Conservation (phyloP, 1,140 invertebrate species). For the Drosophila asahinai region DNA sequence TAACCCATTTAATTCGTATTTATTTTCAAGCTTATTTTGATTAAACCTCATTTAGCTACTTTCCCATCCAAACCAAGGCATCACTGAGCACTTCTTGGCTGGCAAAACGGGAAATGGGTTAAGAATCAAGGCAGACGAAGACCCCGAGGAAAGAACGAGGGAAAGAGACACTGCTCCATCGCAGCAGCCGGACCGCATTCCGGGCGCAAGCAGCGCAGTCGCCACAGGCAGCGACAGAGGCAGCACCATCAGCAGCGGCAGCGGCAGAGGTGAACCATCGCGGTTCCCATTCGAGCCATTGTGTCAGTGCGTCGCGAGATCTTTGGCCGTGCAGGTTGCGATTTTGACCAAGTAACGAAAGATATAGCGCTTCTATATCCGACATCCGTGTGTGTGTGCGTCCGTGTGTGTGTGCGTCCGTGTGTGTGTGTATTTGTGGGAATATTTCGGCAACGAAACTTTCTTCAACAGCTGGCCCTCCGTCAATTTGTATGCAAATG, state of each 20-base stretch:
- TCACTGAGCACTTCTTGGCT: constrained; percentile 10
- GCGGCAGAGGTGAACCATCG: constrained; percentile 28
- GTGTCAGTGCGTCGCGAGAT: constrained; percentile 65
- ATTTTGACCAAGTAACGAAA: constrained; percentile 15
- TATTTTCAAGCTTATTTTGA: neutral
- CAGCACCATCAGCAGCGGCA: constrained; percentile 18
- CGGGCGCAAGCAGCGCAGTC: constrained; percentile 17
- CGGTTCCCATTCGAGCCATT: constrained; percentile 18
- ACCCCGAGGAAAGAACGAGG: constrained; percentile 9
- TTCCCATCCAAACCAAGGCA: neutral
- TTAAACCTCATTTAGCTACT: neutral
- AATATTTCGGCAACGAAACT: constrained; percentile 57
- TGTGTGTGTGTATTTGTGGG: constrained; percentile 35
- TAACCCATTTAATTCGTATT: neutral
- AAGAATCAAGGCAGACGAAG: constrained; percentile 60
- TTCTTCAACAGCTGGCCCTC: constrained; percentile 57
- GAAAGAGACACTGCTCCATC: constrained; percentile 32
- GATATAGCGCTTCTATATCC: constrained; percentile 41
- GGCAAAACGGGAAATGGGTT: constrained; percentile 65
- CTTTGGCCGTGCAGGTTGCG: constrained; percentile 58
- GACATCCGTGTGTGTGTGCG: constrained; percentile 10
- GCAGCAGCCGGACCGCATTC: constrained; percentile 46
- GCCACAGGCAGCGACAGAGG: constrained; percentile 7
- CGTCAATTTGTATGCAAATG: constrained; percentile 52
- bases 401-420: constrained; percentile 6